Base-by-base conservation (phyloP, 2,797 vertebrate genomes). In the Heterohyrax brucei region DNA sequence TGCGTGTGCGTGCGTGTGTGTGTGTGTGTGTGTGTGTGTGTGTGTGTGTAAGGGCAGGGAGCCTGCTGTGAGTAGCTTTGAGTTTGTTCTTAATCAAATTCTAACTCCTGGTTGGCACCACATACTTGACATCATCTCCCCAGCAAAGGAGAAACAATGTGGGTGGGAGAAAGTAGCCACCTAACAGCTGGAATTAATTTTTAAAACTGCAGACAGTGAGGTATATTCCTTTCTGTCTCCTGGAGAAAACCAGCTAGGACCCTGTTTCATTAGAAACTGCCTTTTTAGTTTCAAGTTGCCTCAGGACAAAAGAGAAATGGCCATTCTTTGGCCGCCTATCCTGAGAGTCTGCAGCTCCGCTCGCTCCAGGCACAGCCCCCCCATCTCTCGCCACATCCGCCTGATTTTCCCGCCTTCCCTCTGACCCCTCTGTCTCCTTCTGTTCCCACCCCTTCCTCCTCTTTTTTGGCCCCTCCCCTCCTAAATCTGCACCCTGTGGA, bases 151-250 rank as follows among this genome's bases (percentile, higher is more conserved):
- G 90, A 93, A 53, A 80, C 26, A 80, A 91, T 61, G 68, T 75
- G 44, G 30, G 33, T 76, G 28, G 21, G 79, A 92, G 33, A 89
- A 87, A 94, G 70, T 13, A 83, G 30, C n/a, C 44, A 59, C 10
- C 61, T 7, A 39, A 77, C 95, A 77, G 73, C 80, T n/a, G 16
- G 84, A 39, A 77, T n/a, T 68, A 78, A 33, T 70, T 89, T 87
- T 77, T 81, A 82, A 92, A 91, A 75, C 7, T 53, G 48, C 53
- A 28, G 22, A 88, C 64, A 78, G 87, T n/a, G 62, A 50, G 33
- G 44, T 48, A 13, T 30, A 10, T 56, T 56, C n/a, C 8, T 56
- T 62, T 28, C 64, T 14, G 61, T 89, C 80, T 70, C 1, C 80
- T 61, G 0, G 9, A 33, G 89, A 78, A 88, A 87, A 39, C 46